phyloP scores from a whole-genome alignment of 2,888 invertebrate species.

The Idaea biselata region DNA sequence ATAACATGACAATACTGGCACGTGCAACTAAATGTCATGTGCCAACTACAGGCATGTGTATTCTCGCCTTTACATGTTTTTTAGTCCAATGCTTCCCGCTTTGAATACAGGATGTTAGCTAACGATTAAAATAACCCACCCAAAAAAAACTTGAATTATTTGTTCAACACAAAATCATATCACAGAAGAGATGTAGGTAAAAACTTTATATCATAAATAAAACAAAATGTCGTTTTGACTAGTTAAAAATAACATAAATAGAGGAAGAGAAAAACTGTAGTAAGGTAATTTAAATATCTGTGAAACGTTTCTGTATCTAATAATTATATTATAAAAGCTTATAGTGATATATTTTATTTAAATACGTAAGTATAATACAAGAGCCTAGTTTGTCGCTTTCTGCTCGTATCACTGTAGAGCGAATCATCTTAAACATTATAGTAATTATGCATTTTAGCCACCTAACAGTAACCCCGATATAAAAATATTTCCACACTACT shows the following conservation, averaged over 20 bases:
- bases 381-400: slow-evolving; percentile 5
- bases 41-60: too few relatives aligned
- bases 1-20: too few relatives aligned
- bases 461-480: slow-evolving; percentile 66
- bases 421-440: slow-evolving; percentile 36
- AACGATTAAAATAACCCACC: slow-evolving; percentile 45
- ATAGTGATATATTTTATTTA: slow-evolving; percentile 31
- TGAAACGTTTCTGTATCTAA: not conserved
- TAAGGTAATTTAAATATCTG: not conserved
- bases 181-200: slow-evolving; percentile 63
- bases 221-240: slow-evolving; percentile 67
- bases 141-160: slow-evolving; percentile 42
- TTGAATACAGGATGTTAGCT: slow-evolving; percentile 55
- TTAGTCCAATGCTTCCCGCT: not conserved
- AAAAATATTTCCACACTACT: slow-evolving; percentile 65
- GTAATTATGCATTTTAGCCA: slow-evolving; percentile 68
- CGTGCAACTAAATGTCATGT: too few relatives aligned
- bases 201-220: slow-evolving; percentile 41
- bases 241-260: slow-evolving; percentile 44
- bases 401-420: slow-evolving; percentile 8
- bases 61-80: too few relatives aligned
- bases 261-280: slow-evolving; percentile 4
- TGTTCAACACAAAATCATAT: slow-evolving; percentile 70
- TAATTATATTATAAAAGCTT: slow-evolving; percentile 19
- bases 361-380: slow-evolving; percentile 32